Evolutionary conservation across 2,797 vertebrate species (phyloP).

Genomic region (Aeoliscus strigatus): DNA sequence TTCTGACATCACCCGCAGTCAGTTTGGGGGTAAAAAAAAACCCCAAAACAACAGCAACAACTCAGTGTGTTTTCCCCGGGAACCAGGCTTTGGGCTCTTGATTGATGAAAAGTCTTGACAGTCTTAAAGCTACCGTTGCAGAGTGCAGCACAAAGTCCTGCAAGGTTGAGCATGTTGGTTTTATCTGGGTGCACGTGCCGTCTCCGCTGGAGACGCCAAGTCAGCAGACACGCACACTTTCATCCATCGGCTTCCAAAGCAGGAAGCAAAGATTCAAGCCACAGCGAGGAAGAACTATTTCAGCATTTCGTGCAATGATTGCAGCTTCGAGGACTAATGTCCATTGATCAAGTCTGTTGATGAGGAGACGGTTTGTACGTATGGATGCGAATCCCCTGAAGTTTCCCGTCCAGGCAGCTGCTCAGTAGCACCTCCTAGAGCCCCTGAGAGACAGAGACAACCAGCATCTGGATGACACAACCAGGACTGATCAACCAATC

Average conservation of each 20-base stretch:
- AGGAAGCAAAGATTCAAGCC: constrained; percentile 22
- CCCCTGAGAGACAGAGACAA: constrained; percentile 67
- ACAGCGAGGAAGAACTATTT: constrained; percentile 59
- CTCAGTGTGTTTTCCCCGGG: constrained; percentile 8
- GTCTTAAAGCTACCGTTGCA: constrained; percentile 64
- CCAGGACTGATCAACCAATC: constrained; percentile 11
- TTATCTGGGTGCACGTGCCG: constrained; percentile 54
- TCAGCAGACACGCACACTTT: constrained; percentile 31
- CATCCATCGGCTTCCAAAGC: constrained; percentile 8
- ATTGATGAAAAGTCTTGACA: constrained; percentile 39
- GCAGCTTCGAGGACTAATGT: constrained; percentile 52
- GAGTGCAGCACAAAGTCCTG: constrained; percentile 34
- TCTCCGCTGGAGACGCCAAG: constrained; percentile 18
- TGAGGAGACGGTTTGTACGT: constrained; percentile 17
- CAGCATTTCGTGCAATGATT: constrained; percentile 36
- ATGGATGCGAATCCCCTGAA: constrained; percentile 44
- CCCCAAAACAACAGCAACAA: no score
- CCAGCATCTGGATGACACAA: constrained; percentile 21
- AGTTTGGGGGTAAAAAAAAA: constrained; percentile 4
- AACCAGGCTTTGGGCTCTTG: constrained; percentile 26
- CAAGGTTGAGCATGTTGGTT: constrained; percentile 23
- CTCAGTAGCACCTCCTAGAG: constrained; percentile 63
- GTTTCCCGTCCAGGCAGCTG: constrained; percentile 52
- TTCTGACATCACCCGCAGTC: constrained; percentile 16
- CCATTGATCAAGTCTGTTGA: constrained; percentile 33